Base-by-base conservation (phyloP, 2,888 invertebrate genomes). In the Chalcis sispes region DNA sequence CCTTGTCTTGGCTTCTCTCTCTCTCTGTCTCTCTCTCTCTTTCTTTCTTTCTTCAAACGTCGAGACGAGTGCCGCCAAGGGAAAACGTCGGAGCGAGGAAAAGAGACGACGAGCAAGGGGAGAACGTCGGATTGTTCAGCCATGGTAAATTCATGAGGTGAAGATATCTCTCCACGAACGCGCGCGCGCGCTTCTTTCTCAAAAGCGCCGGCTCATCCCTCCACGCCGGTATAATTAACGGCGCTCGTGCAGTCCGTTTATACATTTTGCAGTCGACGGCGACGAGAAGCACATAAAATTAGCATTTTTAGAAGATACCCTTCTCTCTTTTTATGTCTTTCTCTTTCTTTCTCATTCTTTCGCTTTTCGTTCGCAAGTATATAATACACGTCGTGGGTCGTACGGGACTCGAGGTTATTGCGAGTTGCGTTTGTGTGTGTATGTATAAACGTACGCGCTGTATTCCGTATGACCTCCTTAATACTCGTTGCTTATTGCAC, bases 271-370 rank as follows among this genome's bases (percentile, higher is more conserved):
- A n/a, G n/a, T n/a, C n/a, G 29, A 2, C n/a, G n/a, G 29, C 52
- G 29, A 42, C 42, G 46, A 46, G 62, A 32, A 42, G 36, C 40
- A 42, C 66, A 76, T 81, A 76, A 81, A 81, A 81, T 81, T 81
- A 80, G 79, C 81, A 81, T 81, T 80, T 79, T 81, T 77, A 78
- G 73, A 36, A 36, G 50, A 59, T 36, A 10, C n/a, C n/a, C n/a
- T n/a, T n/a, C n/a, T n/a, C n/a, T n/a, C n/a, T n/a, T n/a, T n/a
- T n/a, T n/a, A n/a, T n/a, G n/a, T n/a, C n/a, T n/a, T n/a, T n/a
- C n/a, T n/a, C n/a, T n/a, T n/a, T n/a, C n/a, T n/a, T n/a, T n/a
- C n/a, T n/a, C n/a, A n/a, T n/a, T n/a, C n/a, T n/a, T 8, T 5
- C 3, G 29, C 25, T 32, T 18, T 23, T 54, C 23, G 25, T 42